These are phyloP conservation scores for Sisyra nigra DNA, from an alignment of 2,888 invertebrate genomes.

Conservation along the genomic window DNA sequence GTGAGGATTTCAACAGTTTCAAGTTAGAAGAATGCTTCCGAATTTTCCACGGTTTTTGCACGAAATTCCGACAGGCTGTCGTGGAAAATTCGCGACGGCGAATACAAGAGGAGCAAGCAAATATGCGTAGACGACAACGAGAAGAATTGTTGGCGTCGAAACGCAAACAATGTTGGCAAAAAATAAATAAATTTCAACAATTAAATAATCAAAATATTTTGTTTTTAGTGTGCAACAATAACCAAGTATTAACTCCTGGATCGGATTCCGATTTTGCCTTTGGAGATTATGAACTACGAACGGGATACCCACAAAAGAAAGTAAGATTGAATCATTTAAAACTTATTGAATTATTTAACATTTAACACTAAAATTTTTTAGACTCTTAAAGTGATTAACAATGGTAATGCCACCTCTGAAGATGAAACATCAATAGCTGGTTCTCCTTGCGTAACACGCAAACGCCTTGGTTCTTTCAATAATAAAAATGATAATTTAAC, in stretches of 20 bases:
- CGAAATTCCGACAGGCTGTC: constrained; percentile 68
- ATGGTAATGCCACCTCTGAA: constrained; percentile 38
- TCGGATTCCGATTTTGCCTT: constrained; percentile 57
- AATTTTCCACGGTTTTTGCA: constrained; percentile 76
- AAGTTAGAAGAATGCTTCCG: constrained; percentile 90
- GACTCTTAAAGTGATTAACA: constrained; percentile 25
- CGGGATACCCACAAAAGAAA: constrained; percentile 38
- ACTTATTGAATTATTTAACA: no score
- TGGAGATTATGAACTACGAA: constrained; percentile 61
- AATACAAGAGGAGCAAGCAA: constrained; percentile 75
- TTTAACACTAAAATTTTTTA: constrained; percentile 9
- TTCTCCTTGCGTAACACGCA: constrained; percentile 48
- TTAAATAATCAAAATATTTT: constrained; percentile 1
- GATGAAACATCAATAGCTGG: constrained; percentile 42
- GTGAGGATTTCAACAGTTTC: constrained; percentile 78
- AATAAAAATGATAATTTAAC: constrained; percentile 23
- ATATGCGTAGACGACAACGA: constrained; percentile 53
- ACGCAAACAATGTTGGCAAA: constrained; percentile 37
- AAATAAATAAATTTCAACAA: background rate
- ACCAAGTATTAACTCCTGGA: constrained; percentile 53
- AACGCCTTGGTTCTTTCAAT: constrained; percentile 50
- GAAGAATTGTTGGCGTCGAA: constrained; percentile 53
- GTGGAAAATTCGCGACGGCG: constrained; percentile 71
- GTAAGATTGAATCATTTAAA: constrained; percentile 13
- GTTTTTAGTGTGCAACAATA: constrained; percentile 31